Base-by-base conservation (phyloP, 92 coral and sea anemone species). In the Pocillopora grandis region DNA sequence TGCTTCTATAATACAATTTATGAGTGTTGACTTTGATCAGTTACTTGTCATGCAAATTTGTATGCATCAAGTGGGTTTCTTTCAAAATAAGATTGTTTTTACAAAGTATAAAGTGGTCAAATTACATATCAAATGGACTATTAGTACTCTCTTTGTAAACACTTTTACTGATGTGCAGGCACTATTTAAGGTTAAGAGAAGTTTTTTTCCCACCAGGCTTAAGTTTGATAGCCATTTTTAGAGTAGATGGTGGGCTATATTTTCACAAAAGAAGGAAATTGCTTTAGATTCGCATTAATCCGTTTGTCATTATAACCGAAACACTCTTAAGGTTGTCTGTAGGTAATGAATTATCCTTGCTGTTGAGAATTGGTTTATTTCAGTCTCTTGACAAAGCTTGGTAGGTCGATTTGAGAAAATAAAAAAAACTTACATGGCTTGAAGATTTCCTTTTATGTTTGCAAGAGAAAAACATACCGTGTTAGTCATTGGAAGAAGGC, bases 181-280 rank as follows among this genome's bases (percentile, higher is more conserved):
- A 20, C 36, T 42, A 70, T 55, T 36, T 18, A 12, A 70, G 75
- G 42, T 70, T 70, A 35, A 70, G 42, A 14, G 3, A 33, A 69
- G 36, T 15, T 16, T 12, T 42, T 70, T 70, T 70, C 75, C 75
- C 75, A 70, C 75, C 75, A 16, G 56, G 75, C 16, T 70, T 70
- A 16, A 70, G 2, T 49, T 70, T 70, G 33, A 42, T 42, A 70
- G 75, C 75, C 57, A 35, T 70, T 70, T 33, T 70, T 70, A 70
- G 33, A 70, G 20, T 55, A 37, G 75, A 70, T 55, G 36, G 23
- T 3, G 14, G 75, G 75, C 75, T 70, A 36, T 70, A 70, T 70
- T 70, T 70, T 16, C 57, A 16, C 5, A 14, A 70, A 69, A 70
- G 75, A 15, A 70, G 75, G 75, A 70, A 70, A 37, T 70, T 2